Conservation (phyloP, 2,797 vertebrate genomes). For the Pseudomugil gertrudae region DNA sequence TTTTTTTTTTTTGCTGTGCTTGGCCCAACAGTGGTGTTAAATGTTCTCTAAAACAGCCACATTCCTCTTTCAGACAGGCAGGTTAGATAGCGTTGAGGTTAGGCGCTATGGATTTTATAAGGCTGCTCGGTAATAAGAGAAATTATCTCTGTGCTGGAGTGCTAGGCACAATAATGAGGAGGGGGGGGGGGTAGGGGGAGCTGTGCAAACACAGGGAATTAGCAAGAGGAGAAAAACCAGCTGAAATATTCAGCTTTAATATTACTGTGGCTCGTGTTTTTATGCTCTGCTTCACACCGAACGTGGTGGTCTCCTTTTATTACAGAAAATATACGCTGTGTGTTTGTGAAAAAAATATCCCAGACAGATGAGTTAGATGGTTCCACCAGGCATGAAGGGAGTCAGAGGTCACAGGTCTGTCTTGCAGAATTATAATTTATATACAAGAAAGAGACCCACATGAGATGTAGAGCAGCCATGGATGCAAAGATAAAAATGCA, state of each 20-base stretch:
- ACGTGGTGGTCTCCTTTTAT: slow-evolving; percentile 46
- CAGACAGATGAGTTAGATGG: not conserved
- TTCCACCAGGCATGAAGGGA: not conserved
- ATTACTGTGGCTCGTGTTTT: slow-evolving; percentile 51
- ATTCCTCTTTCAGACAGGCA: slow-evolving; percentile 53
- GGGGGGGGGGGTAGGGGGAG: not conserved
- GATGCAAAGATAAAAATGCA: not conserved
- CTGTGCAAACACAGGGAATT: slow-evolving; percentile 46
- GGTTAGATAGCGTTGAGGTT: slow-evolving; percentile 68
- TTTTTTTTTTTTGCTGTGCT: slow-evolving; percentile 53
- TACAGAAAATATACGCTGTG: slow-evolving; percentile 38
- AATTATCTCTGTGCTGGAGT: slow-evolving; percentile 63
- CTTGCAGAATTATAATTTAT: not conserved
- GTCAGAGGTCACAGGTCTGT: not conserved
- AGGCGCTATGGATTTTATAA: slow-evolving; percentile 73
- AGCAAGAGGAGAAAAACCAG: slow-evolving; percentile 34
- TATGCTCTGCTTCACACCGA: slow-evolving; percentile 40
- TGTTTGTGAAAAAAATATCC: slow-evolving; percentile 6
- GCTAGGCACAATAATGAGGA: slow-evolving; percentile 54
- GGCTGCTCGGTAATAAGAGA: slow-evolving; percentile 67
- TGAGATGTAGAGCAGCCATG: not conserved
- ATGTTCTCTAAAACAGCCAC: slow-evolving; percentile 62
- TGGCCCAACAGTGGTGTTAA: slow-evolving; percentile 66
- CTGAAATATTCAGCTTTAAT: slow-evolving; percentile 65
- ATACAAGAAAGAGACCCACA: not conserved